Evolutionary conservation across 2,113 vertebrate genomes (phyloP).

Genomic region (Struthidea cinerea): DNA sequence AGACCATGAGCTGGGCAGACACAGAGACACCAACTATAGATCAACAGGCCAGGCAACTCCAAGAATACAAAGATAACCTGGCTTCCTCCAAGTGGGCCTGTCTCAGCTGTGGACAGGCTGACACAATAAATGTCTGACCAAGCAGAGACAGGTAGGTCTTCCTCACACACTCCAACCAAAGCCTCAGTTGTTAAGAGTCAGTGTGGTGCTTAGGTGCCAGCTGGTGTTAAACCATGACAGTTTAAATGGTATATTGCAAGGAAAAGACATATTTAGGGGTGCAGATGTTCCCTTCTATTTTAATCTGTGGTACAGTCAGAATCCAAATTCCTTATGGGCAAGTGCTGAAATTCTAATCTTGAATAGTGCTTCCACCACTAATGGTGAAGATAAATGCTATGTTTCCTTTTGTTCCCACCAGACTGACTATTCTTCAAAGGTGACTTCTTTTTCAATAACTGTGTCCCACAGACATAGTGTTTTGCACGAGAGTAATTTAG

Average conservation of each 20-base stretch:
- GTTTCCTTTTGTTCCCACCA: background rate
- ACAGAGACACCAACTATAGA: background rate
- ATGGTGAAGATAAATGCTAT: background rate
- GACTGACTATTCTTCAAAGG: background rate
- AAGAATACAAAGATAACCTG: background rate
- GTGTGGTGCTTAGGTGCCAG: background rate
- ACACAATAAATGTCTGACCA: background rate
- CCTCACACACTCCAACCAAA: background rate
- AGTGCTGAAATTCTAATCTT: background rate
- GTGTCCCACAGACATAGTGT: background rate
- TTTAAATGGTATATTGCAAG: background rate
- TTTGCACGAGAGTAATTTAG: background rate
- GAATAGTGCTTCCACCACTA: background rate
- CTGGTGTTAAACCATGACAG: background rate
- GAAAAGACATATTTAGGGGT: background rate
- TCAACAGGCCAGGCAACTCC: background rate
- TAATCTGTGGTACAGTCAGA: background rate
- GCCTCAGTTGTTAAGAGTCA: background rate
- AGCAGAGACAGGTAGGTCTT: background rate
- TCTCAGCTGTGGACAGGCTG: background rate
- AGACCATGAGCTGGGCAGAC: background rate
- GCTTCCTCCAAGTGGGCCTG: background rate
- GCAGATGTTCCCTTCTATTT: background rate
- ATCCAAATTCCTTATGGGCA: background rate
- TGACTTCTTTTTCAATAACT: background rate